Evolutionary conservation across 2,888 invertebrate genomes (phyloP).

Genomic region (Hypolimnas misippus): DNA sequence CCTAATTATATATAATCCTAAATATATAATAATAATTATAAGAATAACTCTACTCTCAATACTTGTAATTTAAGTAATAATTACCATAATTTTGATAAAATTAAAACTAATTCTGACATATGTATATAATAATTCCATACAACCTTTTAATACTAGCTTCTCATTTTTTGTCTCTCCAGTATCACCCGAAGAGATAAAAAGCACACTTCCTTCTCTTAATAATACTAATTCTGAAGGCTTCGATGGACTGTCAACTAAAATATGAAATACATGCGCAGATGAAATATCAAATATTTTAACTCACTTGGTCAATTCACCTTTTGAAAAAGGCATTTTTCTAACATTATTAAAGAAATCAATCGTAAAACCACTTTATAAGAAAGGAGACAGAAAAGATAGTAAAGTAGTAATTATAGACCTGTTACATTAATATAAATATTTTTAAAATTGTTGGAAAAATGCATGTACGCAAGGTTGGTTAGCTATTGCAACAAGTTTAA

Average conservation of each 20-base stretch:
- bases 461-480: background rate
- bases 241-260: constrained; percentile 10
- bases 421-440: constrained; percentile 15
- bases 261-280: background rate
- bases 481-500: background rate
- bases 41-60: no score
- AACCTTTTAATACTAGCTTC: background rate
- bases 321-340: constrained; percentile 10
- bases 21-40: no score
- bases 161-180: constrained; percentile 7
- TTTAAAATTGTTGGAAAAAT: background rate
- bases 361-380: no score
- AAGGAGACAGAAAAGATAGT: constrained; percentile 8
- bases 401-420: constrained; percentile 29
- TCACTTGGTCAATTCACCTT: constrained; percentile 9
- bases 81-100: no score
- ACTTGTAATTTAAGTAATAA: no score
- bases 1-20: no score
- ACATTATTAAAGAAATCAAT: background rate
- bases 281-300: constrained; percentile 1
- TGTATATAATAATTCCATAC: no score
- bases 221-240: constrained; percentile 13
- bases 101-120: no score
- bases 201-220: background rate
- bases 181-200: constrained; percentile 6